These are phyloP conservation scores for Leucoraja ocellata DNA, from an alignment of 2,797 vertebrate species.

Conservation along the genomic window DNA sequence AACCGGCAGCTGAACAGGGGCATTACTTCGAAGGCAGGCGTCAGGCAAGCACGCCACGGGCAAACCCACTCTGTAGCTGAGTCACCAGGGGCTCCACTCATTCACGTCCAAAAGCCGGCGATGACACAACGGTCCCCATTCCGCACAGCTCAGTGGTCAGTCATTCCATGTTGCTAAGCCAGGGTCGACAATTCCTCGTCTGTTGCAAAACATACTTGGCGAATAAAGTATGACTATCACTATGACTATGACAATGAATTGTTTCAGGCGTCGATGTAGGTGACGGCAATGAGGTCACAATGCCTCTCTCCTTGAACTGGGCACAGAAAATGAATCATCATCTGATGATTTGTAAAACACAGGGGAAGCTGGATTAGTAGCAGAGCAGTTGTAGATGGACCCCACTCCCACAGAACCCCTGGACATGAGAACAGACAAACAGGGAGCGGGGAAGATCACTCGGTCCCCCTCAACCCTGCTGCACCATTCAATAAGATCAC, in stretches of 20 bases:
- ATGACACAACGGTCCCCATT: not conserved
- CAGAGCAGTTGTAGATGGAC: no score
- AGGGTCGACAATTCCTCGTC: not conserved
- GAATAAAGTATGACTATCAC: no score
- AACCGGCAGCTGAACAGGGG: not conserved
- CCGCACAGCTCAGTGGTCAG: not conserved
- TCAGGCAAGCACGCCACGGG: not conserved
- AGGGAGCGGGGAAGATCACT: no score
- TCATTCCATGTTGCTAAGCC: constrained; percentile 21
- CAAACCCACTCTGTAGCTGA: no score
- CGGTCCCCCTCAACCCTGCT: no score
- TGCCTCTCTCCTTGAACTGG: not conserved
- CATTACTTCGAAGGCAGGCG: not conserved
- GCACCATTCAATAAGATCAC: no score
- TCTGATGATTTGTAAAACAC: not conserved
- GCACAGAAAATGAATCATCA: not conserved
- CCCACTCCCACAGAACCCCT: no score
- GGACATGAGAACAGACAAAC: no score
- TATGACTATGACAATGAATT: not conserved
- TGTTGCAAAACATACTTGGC: no score
- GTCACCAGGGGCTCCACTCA: not conserved
- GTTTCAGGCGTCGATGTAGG: not conserved
- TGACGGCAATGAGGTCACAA: not conserved
- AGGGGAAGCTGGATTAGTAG: not conserved
- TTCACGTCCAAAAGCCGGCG: not conserved